phyloP scores from a whole-genome alignment of 2,113 vertebrate species.

The Tursiops truncatus region DNA sequence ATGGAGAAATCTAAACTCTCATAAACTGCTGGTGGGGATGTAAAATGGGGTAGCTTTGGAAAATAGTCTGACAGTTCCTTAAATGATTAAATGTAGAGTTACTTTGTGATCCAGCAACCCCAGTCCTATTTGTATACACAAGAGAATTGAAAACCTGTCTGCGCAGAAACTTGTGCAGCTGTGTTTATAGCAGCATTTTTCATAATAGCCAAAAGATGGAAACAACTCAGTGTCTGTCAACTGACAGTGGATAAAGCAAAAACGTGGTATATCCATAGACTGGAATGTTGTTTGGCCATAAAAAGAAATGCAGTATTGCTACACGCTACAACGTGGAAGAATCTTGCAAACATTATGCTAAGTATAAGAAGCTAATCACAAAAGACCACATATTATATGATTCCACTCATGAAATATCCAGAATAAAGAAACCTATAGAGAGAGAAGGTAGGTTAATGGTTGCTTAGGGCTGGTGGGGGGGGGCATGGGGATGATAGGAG shows the following conservation, averaged over 20 bases:
- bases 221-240: not conserved
- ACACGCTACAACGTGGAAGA: not conserved
- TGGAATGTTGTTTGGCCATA: not conserved
- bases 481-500: not conserved
- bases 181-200: not conserved
- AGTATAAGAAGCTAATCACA: not conserved
- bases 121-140: not conserved
- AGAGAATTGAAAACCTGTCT: not conserved
- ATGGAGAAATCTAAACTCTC: not conserved
- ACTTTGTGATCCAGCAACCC: not conserved
- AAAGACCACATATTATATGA: not conserved
- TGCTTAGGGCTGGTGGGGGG: not conserved
- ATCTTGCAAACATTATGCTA: not conserved
- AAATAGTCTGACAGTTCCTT: not conserved
- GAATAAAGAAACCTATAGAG: not conserved
- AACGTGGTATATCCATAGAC: not conserved
- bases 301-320: not conserved
- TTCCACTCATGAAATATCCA: not conserved
- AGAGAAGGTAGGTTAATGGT: not conserved
- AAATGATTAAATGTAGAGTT: not conserved
- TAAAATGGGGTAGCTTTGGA: not conserved
- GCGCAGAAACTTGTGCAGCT: not conserved
- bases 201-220: not conserved
- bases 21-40: not conserved
- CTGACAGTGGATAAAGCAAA: not conserved